Conservation (phyloP, 2,113 vertebrate species). For the Chinchilla lanigera region DNA sequence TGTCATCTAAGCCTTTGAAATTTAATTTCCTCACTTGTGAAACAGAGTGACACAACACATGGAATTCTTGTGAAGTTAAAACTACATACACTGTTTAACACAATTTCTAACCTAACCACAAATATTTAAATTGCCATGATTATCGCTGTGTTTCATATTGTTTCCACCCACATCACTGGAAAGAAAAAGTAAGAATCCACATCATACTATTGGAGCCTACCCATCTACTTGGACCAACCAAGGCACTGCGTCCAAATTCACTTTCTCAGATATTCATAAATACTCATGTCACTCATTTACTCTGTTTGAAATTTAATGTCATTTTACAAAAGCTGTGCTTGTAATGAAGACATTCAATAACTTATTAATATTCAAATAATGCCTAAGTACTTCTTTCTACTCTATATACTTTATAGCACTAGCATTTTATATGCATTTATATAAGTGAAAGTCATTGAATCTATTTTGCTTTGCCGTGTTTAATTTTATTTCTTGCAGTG, state of each 20-base stretch:
- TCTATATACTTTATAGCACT: neutral
- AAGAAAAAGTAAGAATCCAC: constrained; percentile 8
- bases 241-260: neutral
- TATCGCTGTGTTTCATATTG: neutral
- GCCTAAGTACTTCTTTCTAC: neutral
- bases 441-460: neutral
- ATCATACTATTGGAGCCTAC: neutral
- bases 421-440: neutral
- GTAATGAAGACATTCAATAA: neutral
- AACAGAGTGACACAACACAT: neutral
- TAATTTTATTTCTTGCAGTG: neutral
- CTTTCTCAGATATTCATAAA: neutral
- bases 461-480: neutral
- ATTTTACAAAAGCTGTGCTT: neutral
- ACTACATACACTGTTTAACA: neutral
- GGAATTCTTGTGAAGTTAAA: neutral
- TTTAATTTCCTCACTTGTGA: neutral
- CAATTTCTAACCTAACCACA: neutral
- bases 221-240: neutral
- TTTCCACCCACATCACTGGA: neutral
- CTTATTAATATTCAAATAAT: neutral
- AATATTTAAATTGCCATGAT: neutral
- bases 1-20: neutral
- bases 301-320: neutral
- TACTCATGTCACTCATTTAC: neutral